Percentiles rank a stretch among this genome's conserved stretches.
These are phyloP conservation scores for Phaenicophaeus curvirostris DNA, from an alignment of 2,797 vertebrate genomes.

Conservation along the genomic window DNA sequence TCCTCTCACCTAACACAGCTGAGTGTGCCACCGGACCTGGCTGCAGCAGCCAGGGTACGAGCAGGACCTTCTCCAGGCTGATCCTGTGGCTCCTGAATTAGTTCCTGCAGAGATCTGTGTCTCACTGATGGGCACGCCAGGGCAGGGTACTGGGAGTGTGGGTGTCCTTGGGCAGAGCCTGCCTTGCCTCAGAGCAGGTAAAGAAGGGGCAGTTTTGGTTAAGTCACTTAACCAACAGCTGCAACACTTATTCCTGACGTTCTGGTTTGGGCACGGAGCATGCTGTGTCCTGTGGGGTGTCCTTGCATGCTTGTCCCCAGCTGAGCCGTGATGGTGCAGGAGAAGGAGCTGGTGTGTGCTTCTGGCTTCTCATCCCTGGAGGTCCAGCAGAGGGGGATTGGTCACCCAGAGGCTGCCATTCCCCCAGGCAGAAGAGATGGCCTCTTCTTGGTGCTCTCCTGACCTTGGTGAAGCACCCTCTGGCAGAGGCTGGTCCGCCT, in stretches of 20 bases:
- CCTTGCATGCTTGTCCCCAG: not conserved
- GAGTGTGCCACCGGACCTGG: not conserved
- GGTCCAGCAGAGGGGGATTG: not conserved
- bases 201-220: not conserved
- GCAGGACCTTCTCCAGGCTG: not conserved
- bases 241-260: rapidly evolving
- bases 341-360: not conserved
- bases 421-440: not conserved
- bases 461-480: not conserved
- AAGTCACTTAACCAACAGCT: not conserved
- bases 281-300: rapidly evolving
- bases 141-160: not conserved
- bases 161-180: not conserved
- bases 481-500: not conserved
- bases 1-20: rapidly evolving
- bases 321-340: not conserved
- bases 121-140: not conserved
- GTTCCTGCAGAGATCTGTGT: rapidly evolving
- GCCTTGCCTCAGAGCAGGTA: not conserved
- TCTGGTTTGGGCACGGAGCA: not conserved
- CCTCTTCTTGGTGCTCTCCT: not conserved
- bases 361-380: not conserved
- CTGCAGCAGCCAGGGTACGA: not conserved
- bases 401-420: not conserved
- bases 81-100: not conserved